Evolutionary conservation across 1,140 invertebrate genomes (phyloP), one percentile per base, ranked within the genome.

Genomic region (Frieseomelitta varia): DNA sequence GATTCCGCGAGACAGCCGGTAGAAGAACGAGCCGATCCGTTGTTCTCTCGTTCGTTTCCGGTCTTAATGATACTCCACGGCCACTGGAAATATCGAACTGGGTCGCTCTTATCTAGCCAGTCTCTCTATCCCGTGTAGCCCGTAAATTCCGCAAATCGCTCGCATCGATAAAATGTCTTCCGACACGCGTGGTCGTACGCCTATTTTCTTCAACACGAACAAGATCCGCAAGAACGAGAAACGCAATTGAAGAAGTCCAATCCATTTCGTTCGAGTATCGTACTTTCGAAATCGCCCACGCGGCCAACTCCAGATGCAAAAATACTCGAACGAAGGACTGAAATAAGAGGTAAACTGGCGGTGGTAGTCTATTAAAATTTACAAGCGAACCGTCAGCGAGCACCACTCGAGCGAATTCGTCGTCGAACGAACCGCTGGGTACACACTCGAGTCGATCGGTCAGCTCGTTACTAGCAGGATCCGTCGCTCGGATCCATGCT

Each of bases 391-490:
- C 15, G 24, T 79, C 27, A 34, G 69, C 58, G 12, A 19, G 47
- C 55, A 47, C 34, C 21, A 17, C 74, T 73, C 17, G 61, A 27
- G 3, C 53, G 73, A 39, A 78, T 79, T 58, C 73, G 61, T 78
- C 65, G 81, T 82, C 47, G n/a, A 75, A 47, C 61, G 72, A 47
- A 21, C 53, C 53, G 30, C n/a, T 58, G 2, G 51, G 30, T n/a
- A 27, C 63, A 39, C 53, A 53, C 81, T 69, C 63, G 24, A 51
- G n/a, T 0, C 27, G 34, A 51, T 68, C 69, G 53, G 34, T 8
- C 47, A 14, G 69, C 55, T 78, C 65, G 81, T 71, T 79, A 75
- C 55, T 47, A 39, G 27, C 21, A 56, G 30, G 73, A 78, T 83
- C 81, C 81, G 78, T 76, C 80, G 39, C 56, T 39, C 53, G 63